Conservation (phyloP, 2,888 invertebrate genomes). For the Oligia latruncula region DNA sequence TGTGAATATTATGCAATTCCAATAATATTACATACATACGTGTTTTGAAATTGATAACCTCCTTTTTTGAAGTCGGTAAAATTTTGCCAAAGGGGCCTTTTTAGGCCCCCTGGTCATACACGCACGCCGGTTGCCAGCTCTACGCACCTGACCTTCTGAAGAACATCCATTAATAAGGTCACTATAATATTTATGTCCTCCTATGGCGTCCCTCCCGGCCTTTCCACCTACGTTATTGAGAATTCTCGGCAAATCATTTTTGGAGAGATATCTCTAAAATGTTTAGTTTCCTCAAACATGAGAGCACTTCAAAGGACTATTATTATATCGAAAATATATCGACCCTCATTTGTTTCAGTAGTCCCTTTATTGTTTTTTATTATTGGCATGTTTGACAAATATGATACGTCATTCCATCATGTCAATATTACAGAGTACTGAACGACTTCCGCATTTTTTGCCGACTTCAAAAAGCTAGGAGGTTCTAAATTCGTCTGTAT, state of each 20-base stretch:
- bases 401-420: not conserved
- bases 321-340: slow-evolving; percentile 12
- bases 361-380: not conserved
- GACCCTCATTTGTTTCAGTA: slow-evolving; percentile 9
- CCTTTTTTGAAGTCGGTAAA: no score
- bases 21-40: no score
- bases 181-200: not conserved
- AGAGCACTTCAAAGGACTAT: slow-evolving; percentile 33
- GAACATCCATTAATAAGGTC: not conserved
- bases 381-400: not conserved
- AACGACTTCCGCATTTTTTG: not conserved
- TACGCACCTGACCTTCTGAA: not conserved
- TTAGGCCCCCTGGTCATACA: not conserved
- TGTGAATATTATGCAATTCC: no score
- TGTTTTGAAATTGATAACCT: no score
- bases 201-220: not conserved
- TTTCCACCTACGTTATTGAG: not conserved
- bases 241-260: slow-evolving; percentile 7
- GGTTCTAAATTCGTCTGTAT: not conserved
- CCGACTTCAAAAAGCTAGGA: not conserved
- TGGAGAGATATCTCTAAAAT: slow-evolving; percentile 13
- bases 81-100: no score
- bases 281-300: slow-evolving; percentile 5
- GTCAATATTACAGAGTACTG: not conserved
- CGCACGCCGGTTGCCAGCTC: not conserved